Conservation (phyloP, 2,797 vertebrate genomes). For the Tarsius wallacei region DNA sequence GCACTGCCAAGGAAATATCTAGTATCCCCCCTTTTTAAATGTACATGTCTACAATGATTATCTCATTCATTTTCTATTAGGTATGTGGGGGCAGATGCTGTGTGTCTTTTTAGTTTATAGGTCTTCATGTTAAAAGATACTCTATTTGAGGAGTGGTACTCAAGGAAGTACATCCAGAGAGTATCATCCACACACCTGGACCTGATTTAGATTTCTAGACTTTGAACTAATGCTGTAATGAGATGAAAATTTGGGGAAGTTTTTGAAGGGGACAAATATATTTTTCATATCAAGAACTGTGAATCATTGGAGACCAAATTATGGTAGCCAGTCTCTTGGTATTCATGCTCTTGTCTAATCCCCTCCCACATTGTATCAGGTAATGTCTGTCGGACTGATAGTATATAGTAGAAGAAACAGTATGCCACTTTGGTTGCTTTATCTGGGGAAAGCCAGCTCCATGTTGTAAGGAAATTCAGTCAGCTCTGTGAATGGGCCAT, state of each 20-base stretch:
- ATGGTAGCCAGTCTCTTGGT: background rate
- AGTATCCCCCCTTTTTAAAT: background rate
- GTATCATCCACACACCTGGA: background rate
- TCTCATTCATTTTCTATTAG: background rate
- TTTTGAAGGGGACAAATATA: background rate
- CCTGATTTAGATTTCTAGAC: background rate
- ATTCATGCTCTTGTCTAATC: background rate
- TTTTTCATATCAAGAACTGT: slow-evolving; percentile 29
- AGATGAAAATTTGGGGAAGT: background rate
- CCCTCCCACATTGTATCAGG: background rate
- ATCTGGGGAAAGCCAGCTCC: background rate
- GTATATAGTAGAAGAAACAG: background rate
- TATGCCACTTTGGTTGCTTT: background rate
- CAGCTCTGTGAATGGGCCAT: background rate
- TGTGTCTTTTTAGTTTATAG: background rate
- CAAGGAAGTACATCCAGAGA: background rate
- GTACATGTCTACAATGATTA: background rate
- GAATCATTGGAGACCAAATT: background rate
- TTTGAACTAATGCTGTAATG: background rate
- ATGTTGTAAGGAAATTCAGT: background rate
- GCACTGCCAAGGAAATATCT: background rate
- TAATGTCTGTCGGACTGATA: background rate
- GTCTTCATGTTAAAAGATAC: slow-evolving; percentile 21
- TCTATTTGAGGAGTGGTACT: background rate
- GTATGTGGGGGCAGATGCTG: background rate